Percentiles rank a stretch among this genome's conserved stretches.
These are phyloP conservation scores for Pharmacophagus antenor DNA, from an alignment of 2,888 invertebrate genomes.

Conservation along the genomic window DNA sequence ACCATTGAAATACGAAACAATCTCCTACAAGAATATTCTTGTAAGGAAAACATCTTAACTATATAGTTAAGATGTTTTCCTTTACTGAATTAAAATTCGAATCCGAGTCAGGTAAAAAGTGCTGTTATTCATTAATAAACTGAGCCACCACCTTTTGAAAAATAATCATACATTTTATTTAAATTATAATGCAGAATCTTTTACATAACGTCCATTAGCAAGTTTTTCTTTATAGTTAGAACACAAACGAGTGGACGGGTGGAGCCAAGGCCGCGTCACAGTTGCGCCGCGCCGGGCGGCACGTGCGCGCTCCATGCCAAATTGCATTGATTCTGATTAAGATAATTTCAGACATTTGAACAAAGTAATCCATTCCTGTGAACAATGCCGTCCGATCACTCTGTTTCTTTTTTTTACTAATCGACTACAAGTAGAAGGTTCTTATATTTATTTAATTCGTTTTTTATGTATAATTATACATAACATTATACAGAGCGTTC, in stretches of 20 bases:
- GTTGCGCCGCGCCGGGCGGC: conserved; percentile 27
- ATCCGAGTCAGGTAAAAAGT: not conserved
- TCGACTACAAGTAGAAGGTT: too few relatives aligned
- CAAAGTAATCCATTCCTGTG: conserved; percentile 30
- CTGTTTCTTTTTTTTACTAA: conserved; percentile 23
- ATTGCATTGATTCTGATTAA: conserved; percentile 31
- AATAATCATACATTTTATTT: too few relatives aligned
- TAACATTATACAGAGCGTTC: too few relatives aligned
- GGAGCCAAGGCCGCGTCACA: conserved; percentile 24
- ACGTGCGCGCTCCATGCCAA: conserved; percentile 28
- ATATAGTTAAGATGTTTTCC: too few relatives aligned
- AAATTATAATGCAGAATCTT: not conserved
- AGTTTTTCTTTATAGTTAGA: conserved; percentile 16
- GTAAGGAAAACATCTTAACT: too few relatives aligned
- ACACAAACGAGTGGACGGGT: conserved; percentile 17
- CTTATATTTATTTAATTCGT: too few relatives aligned
- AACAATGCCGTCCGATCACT: conserved; percentile 27
- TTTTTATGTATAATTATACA: too few relatives aligned
- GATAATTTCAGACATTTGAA: conserved; percentile 32
- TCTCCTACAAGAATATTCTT: too few relatives aligned
- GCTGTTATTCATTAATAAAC: not conserved
- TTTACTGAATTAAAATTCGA: too few relatives aligned
- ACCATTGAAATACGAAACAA: too few relatives aligned
- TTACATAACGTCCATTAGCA: not conserved
- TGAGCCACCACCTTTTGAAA: too few relatives aligned